Percentiles rank a stretch among this genome's conserved stretches.
Conservation (phyloP, 2,797 vertebrate genomes). For the Zalophus californianus region DNA sequence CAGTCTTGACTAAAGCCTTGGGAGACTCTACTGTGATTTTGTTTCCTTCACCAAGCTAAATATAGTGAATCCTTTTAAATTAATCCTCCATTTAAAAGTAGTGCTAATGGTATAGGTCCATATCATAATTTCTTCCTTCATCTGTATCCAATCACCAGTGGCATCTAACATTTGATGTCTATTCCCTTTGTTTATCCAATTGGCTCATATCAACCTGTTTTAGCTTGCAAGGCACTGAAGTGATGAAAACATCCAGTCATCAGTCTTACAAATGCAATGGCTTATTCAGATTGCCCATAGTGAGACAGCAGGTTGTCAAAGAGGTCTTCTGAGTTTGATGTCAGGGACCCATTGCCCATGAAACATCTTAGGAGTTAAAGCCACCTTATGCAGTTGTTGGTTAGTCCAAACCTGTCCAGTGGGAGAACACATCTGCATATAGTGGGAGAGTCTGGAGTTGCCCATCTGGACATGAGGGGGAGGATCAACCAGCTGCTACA, state of each 20-base stretch:
- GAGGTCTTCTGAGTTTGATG: background rate
- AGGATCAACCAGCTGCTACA: background rate
- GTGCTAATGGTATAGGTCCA: background rate
- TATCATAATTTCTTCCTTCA: constrained; percentile 5
- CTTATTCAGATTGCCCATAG: background rate
- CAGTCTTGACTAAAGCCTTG: background rate
- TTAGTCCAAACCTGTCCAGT: background rate
- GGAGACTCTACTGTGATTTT: background rate
- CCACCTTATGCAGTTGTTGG: background rate
- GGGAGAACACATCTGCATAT: background rate
- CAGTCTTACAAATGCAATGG: background rate
- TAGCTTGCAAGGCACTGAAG: background rate
- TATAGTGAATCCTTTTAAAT: background rate
- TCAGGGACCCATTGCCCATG: background rate
- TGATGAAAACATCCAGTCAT: background rate
- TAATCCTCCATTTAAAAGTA: background rate
- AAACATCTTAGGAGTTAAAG: background rate
- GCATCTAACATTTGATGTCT: background rate
- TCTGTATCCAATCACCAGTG: background rate
- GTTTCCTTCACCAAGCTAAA: constrained; percentile 18
- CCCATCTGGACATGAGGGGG: background rate
- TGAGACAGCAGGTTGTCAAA: background rate
- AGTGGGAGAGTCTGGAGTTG: background rate
- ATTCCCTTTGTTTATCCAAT: background rate
- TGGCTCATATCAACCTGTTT: background rate